A percentile compares a stretch with the other conserved stretches of the same genome.
These are phyloP conservation scores for Saccostrea glomerata DNA, from an alignment of 1,140 invertebrate species.

Conservation along the genomic window DNA sequence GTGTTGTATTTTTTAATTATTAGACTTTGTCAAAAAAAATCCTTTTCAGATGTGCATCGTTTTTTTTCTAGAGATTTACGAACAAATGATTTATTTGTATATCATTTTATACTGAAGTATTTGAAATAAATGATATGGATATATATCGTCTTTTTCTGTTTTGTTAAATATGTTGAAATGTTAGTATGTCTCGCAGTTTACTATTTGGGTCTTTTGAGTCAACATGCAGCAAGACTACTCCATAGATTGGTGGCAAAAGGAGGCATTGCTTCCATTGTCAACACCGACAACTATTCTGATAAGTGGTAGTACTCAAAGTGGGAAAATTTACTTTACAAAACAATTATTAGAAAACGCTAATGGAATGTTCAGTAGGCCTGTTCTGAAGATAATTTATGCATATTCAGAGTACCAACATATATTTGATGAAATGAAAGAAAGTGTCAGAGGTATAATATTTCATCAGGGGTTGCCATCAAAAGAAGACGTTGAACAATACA, in stretches of 20 bases:
- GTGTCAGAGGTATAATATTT: too few species aligned
- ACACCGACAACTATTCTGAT: slow-evolving; percentile 3
- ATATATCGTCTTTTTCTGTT: background rate
- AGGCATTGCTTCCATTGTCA: slow-evolving; percentile 8
- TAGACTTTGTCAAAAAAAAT: background rate
- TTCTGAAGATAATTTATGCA: slow-evolving; percentile 40
- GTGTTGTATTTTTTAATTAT: slow-evolving; percentile 35
- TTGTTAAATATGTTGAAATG: too few species aligned
- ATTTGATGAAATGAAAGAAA: too few species aligned
- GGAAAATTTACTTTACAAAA: background rate
- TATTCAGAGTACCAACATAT: slow-evolving; percentile 8
- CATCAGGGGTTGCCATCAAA: too few species aligned
- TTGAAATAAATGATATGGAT: background rate
- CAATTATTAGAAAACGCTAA: slow-evolving; percentile 1
- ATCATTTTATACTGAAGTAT: background rate
- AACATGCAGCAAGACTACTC: background rate
- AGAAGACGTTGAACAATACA: background rate
- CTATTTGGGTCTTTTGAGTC: too few species aligned
- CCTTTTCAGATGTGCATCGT: background rate
- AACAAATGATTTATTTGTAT: background rate
- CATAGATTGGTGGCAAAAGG: background rate
- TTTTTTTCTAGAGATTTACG: background rate
- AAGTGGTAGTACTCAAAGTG: slow-evolving; percentile 7
- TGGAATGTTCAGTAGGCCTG: slow-evolving; percentile 37
- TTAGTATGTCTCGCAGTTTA: too few species aligned